A percentile compares a stretch with the other conserved stretches of the same genome.
phyloP scores from a whole-genome alignment of 2,888 invertebrate genomes.

The Phortica magna region DNA sequence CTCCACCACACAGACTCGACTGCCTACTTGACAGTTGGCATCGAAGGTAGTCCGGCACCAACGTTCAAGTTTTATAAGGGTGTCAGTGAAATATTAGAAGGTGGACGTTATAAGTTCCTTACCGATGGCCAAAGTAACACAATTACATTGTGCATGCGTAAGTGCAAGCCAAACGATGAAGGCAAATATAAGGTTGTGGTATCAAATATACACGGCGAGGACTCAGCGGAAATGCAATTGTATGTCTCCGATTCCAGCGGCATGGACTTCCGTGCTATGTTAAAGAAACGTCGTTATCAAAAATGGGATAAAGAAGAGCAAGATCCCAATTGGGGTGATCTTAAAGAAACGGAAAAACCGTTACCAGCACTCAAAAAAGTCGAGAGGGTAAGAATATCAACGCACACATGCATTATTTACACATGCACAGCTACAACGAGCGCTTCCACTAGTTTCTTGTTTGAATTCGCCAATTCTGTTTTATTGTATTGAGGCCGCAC shows the following conservation, averaged over 20 bases:
- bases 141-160: slow-evolving; percentile 95
- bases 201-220: slow-evolving; percentile 96
- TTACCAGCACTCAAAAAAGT: slow-evolving; percentile 93
- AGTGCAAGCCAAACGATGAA: slow-evolving; percentile 98
- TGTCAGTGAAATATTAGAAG: slow-evolving; percentile 94
- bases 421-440: background rate
- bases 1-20: slow-evolving; percentile 84
- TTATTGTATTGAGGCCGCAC: too few species aligned
- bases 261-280: slow-evolving; percentile 99
- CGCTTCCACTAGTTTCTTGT: background rate
- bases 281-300: slow-evolving; percentile 96
- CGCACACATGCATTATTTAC: background rate
- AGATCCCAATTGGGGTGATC: slow-evolving; percentile 94
- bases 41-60: slow-evolving; percentile 96
- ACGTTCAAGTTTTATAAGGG: slow-evolving; percentile 98
- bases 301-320: slow-evolving; percentile 95
- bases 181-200: slow-evolving; percentile 96
- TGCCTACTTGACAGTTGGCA: slow-evolving; percentile 93
- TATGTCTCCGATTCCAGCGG: slow-evolving; percentile 98
- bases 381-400: slow-evolving; percentile 86
- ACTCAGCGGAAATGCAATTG: slow-evolving; percentile 96
- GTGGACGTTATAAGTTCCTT: slow-evolving; percentile 95
- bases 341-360: slow-evolving; percentile 94
- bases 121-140: slow-evolving; percentile 96
- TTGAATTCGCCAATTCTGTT: too few species aligned